These are phyloP conservation scores for silkworm (Bombyx mori) DNA, from an alignment of 1,140 invertebrate genomes.

Conservation along the genomic window DNA sequence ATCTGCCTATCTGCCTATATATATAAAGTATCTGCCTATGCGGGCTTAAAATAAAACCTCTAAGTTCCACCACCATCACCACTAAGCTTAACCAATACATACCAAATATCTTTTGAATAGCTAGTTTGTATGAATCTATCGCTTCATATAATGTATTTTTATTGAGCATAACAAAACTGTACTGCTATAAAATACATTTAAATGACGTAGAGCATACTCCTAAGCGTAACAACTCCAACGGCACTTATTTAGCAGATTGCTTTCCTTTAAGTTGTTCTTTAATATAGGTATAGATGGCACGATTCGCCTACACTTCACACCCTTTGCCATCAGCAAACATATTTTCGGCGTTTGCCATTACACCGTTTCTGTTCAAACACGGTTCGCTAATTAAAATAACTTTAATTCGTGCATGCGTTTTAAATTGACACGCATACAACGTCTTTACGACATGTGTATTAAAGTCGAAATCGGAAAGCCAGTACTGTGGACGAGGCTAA, in stretches of 20 bases:
- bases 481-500: constrained; percentile 10
- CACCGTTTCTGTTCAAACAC: too few relatives aligned
- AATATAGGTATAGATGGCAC: constrained; percentile 57
- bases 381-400: too few relatives aligned
- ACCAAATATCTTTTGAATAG: too few relatives aligned
- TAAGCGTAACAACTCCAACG: constrained; percentile 15
- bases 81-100: too few relatives aligned
- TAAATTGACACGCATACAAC: too few relatives aligned
- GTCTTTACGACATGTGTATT: too few relatives aligned
- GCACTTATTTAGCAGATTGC: constrained; percentile 72
- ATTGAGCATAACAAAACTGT: neutral
- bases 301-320: constrained; percentile 18
- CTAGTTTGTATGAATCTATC: neutral
- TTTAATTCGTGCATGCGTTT: too few relatives aligned
- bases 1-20: too few relatives aligned
- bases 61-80: too few relatives aligned
- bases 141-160: neutral
- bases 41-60: too few relatives aligned
- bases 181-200: neutral
- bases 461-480: too few relatives aligned
- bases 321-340: constrained; percentile 11
- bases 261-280: constrained; percentile 72
- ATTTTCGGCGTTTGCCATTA: neutral
- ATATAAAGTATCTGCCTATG: too few relatives aligned
- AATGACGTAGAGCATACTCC: constrained; percentile 37